Evolutionary conservation across 2,797 vertebrate genomes (phyloP), one percentile per base, ranked within the genome.

Genomic region (Adrianichthys oophorus): DNA sequence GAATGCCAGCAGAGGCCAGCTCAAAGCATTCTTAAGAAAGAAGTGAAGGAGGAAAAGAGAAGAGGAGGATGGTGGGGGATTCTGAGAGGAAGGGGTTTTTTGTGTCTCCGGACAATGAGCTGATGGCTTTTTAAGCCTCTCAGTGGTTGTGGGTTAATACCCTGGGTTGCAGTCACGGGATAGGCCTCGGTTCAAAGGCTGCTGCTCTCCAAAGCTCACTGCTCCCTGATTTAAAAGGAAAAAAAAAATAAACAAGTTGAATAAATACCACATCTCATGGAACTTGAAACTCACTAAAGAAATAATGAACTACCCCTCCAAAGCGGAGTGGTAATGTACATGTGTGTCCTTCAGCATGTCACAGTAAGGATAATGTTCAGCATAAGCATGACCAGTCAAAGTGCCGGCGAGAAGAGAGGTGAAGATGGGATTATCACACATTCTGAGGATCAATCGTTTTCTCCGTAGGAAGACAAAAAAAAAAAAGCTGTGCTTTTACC

Each of bases 51-150:
- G 74, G 67, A 53, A 74, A 78, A 60, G 59, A 79, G 79, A 70
- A 67, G 85, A 89, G 90, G 89, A 44, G 64, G 78, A 70, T 65
- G 44, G 68, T 71, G 68, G 57, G 44, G 88, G 87, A 89, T 88
- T 71, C 84, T 89, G 81, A 77, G 79, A 82, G 57, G 92, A 95
- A 94, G 90, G 84, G 92, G 79, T 5, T 80, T 82, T 93, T 95
- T 94, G 93, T 97, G 88, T 91, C 85, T 85, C 78, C 84, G 90
- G 95, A 95, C 95, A 95, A 94, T 90, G 90, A 87, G 83, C 85
- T 91, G 90, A 92, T 93, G 93, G 93, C 92, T 95, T 94, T 92
- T 94, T 92, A 95, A 96, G 92, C 91, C 92, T 89, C 80, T 90
- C 73, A 21, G 90, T 93, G 92, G 93, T 92, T 93, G 85, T 85